Base-by-base conservation (phyloP, 2,797 vertebrate genomes). In the Anabas testudineus region DNA sequence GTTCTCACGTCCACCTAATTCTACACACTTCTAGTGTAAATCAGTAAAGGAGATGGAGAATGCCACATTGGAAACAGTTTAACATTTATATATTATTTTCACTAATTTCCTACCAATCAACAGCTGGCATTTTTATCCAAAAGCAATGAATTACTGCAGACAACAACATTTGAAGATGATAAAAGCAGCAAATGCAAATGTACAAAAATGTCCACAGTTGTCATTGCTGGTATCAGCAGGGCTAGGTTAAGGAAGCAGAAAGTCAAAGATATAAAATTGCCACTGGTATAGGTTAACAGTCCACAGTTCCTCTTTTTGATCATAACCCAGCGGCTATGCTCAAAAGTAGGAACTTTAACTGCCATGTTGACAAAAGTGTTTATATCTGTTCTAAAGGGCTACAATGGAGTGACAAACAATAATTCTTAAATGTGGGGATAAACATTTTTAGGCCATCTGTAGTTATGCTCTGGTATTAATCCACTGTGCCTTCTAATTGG, bases 401-500 rank as follows among this genome's bases (percentile, higher is more conserved):
- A 5, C 12, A 30, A 7, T 62, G 32, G 37, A 24, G 5, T 22
- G 12, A 5, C 52, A 16, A 22, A 32, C 5, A 1, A 26, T 28
- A 4, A 6, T 6, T 28, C 26, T 28, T 28, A 6, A 28, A 28
- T 28, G 26, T 28, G 26, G 4, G 26, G 26, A 12, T 0, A 5
- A 5, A 53, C 9, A 14, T 18, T 26, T 37, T 13, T 48, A 2
- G 15, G 16, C 16, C 5, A 2, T 39, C 18, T 63, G 13, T 15
- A 28, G 56, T 74, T 22, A 49, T 51, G 19, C 64, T 24, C 15
- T 43, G 52, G 12, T 55, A 53, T 63, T 76, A 71, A 66, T 19
- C 59, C 13, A 54, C 39, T 28, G n/a, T 67, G 43, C 48, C 39
- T 52, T 72, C 41, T 72, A 66, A 81, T 74, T 60, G 48, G 70